Evolutionary conservation across 2,888 invertebrate species (phyloP).

Genomic region (Nycteola revayana): DNA sequence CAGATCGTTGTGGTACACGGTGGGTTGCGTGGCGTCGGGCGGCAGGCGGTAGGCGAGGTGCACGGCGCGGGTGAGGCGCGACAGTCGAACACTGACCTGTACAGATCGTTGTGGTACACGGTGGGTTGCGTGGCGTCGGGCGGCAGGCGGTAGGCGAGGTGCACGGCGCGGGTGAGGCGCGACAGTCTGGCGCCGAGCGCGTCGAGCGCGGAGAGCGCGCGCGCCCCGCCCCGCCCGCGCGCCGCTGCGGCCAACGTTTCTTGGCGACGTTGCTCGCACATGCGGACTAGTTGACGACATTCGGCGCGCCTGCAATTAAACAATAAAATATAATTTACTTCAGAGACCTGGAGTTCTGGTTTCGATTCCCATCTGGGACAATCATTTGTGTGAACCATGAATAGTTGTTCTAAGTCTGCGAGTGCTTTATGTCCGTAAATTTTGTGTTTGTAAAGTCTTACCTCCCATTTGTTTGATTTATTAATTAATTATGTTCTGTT

Average conservation of each 20-base stretch:
- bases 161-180: slow-evolving; percentile 83
- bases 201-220: slow-evolving; percentile 58
- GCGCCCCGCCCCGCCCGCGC: slow-evolving; percentile 83
- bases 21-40: slow-evolving; percentile 88
- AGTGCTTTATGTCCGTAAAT: too few species aligned
- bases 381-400: too few species aligned
- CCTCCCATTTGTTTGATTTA: too few species aligned
- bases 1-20: slow-evolving; percentile 88
- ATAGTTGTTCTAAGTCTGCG: too few species aligned
- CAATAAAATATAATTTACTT: too few species aligned
- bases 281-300: slow-evolving; percentile 88
- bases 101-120: slow-evolving; percentile 87
- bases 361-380: too few species aligned
- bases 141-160: slow-evolving; percentile 88
- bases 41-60: slow-evolving; percentile 89
- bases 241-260: slow-evolving; percentile 55
- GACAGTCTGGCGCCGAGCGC: slow-evolving; percentile 72
- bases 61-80: slow-evolving; percentile 78
- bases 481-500: too few species aligned
- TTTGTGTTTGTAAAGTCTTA: too few species aligned
- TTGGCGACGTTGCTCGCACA: slow-evolving; percentile 90
- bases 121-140: slow-evolving; percentile 89
- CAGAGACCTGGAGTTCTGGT: too few species aligned
- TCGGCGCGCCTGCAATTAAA: slow-evolving; percentile 87
- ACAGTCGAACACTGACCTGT: slow-evolving; percentile 71